Evolutionary conservation across 1,140 invertebrate species (phyloP).

Genomic region (Drosophila auraria): DNA sequence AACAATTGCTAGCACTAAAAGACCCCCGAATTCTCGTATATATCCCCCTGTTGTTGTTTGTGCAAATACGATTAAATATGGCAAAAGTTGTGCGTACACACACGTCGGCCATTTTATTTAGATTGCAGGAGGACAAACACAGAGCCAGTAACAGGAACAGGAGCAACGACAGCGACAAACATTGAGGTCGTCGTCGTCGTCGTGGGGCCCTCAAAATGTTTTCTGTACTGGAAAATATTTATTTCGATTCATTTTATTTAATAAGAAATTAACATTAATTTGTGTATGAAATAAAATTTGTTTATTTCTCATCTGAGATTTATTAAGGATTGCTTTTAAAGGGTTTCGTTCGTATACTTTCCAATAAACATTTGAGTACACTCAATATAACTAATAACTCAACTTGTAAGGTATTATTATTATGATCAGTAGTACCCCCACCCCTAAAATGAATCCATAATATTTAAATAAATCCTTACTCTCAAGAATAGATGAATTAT

Average conservation of each 20-base stretch:
- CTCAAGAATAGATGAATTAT: no score
- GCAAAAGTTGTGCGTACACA: conserved; percentile 82
- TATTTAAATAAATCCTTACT: no score
- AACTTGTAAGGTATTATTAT: no score
- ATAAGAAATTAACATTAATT: neutral
- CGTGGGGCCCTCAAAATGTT: conserved; percentile 53
- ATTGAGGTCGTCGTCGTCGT: conserved; percentile 66
- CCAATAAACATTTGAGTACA: neutral
- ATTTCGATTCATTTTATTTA: neutral
- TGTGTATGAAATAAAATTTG: neutral
- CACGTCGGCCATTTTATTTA: conserved; percentile 80
- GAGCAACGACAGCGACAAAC: conserved; percentile 35
- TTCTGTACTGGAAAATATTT: conserved; percentile 32
- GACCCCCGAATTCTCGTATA: conserved; percentile 11
- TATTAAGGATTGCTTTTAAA: neutral
- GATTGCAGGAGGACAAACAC: conserved; percentile 64
- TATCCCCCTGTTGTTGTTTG: conserved; percentile 47
- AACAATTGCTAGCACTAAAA: conserved; percentile 54
- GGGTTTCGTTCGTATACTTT: neutral
- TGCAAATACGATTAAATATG: conserved; percentile 81
- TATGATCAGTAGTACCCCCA: no score
- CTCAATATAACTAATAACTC: no score
- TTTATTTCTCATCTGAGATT: neutral
- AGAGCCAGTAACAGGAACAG: conserved; percentile 55
- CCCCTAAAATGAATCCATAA: no score